Base-by-base conservation (phyloP, 2,888 invertebrate species). In the Dryococelus australis region DNA sequence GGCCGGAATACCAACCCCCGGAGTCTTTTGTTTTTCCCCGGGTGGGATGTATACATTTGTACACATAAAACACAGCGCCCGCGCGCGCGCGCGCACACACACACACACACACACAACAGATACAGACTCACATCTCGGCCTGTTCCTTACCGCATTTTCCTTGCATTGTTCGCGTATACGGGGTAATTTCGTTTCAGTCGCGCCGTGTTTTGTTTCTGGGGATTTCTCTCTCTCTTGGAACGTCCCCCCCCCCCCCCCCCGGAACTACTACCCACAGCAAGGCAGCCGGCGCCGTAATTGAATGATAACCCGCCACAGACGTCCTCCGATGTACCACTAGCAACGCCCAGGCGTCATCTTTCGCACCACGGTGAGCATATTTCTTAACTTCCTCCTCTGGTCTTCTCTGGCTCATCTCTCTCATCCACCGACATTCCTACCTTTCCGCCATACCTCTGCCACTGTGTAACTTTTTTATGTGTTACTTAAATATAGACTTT, bases 111-210 rank as follows among this genome's bases (percentile, higher is more conserved):
- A 35, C 35, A 35, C 2, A 4, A 65, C 65, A 47, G 0, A 35
- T 35, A 35, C 35, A 35, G 35, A 4, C 35, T 35, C 35, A 35
- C 35, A 51, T 51, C 51, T 51, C 51, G 65, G 65, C 13, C 65
- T 65, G 65, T 65, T 65, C 65, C 65, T 65, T 65, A 65, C 65
- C 65, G 65, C 65, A 65, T 65, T 65, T 65, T n/a, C 65, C 65
- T 65, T 6, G 65, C 65, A 65, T 65, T 65, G 65, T 65, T 65
- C 65, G 20, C n/a, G 65, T 20, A 65, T n/a, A n/a, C 24, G 65
- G n/a, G 65, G 65, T 65, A 65, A 65, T 65, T 65, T 65, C 65
- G 65, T 65, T 65, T 65, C 65, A n/a, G 65, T 16, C 65, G 65
- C 65, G 65, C n/a, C n/a, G 65, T 65, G 65, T 65, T 65, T 65